These are phyloP conservation scores for Corvus cornix DNA, from an alignment of 2,113 vertebrate genomes.

Conservation along the genomic window DNA sequence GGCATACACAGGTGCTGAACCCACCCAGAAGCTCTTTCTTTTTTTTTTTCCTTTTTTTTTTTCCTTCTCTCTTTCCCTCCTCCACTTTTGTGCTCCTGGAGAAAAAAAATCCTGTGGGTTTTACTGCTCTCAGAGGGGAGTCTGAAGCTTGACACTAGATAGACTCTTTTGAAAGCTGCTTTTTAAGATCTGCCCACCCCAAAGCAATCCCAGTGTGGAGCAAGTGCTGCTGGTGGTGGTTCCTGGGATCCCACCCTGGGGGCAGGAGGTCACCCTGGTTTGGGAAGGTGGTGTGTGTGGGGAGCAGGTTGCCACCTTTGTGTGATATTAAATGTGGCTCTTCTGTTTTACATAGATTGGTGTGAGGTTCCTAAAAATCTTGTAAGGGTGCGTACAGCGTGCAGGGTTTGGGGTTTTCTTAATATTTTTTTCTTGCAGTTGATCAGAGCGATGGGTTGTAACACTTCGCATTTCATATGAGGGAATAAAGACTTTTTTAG, in stretches of 20 bases:
- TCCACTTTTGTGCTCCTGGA: neutral
- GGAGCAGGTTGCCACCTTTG: fast-evolving
- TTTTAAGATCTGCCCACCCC: neutral
- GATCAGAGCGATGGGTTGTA: neutral
- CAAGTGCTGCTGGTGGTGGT: neutral
- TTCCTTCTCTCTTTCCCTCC: neutral
- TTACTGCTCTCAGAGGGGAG: neutral
- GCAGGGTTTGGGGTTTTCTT: neutral
- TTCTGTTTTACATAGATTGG: neutral
- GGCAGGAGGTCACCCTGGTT: neutral
- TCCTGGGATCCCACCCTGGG: neutral
- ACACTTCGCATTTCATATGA: neutral
- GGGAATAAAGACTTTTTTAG: neutral
- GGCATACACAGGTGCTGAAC: neutral
- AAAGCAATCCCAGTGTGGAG: neutral
- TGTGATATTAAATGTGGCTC: neutral
- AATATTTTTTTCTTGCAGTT: neutral
- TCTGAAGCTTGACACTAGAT: neutral
- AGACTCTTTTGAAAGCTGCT: neutral
- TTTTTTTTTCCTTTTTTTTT: no score
- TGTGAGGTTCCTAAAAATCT: neutral
- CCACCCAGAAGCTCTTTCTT: neutral
- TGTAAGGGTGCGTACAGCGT: fast-evolving
- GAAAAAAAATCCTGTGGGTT: neutral
- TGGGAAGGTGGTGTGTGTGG: neutral